These are phyloP conservation scores for Phortica variegata DNA, from an alignment of 1,140 invertebrate species.

Conservation along the genomic window DNA sequence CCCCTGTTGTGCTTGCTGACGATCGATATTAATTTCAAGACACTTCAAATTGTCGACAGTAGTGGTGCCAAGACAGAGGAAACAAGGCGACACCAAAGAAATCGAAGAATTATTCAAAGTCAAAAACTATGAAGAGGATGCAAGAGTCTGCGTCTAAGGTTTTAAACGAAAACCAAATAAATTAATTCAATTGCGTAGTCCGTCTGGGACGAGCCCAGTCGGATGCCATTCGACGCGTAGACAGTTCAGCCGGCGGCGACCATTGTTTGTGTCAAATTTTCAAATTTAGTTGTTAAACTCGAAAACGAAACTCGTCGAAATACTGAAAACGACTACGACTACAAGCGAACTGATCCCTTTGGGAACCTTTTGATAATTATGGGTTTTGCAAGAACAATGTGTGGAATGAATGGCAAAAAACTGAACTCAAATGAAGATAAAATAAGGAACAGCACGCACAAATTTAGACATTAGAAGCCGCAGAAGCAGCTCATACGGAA, in stretches of 20 bases:
- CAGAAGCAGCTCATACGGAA: background rate
- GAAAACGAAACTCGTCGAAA: conserved; percentile 44
- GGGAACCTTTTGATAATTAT: conserved; percentile 26
- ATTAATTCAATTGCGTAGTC: conserved; percentile 41
- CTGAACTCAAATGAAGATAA: no score
- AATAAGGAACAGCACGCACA: conserved; percentile 20
- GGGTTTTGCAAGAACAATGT: conserved; percentile 33
- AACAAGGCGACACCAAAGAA: conserved; percentile 23
- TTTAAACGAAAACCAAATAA: no score
- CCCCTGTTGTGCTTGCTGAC: conserved; percentile 19
- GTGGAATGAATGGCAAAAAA: conserved; percentile 21
- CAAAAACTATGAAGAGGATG: background rate
- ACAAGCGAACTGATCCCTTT: conserved; percentile 12
- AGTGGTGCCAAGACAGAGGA: conserved; percentile 16
- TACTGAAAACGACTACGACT: conserved; percentile 32
- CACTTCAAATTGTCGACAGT: conserved; percentile 39
- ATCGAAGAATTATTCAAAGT: conserved; percentile 18
- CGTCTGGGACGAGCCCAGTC: background rate
- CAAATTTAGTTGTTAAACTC: conserved; percentile 54
- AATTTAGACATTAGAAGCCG: conserved; percentile 50
- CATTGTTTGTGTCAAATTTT: conserved; percentile 54
- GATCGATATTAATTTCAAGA: conserved; percentile 52
- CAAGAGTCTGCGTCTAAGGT: conserved; percentile 21
- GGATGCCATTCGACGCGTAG: background rate
- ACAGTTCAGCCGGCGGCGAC: conserved; percentile 7